Conservation (phyloP, 2,113 vertebrate genomes). For the Scophthalmus maximus region DNA sequence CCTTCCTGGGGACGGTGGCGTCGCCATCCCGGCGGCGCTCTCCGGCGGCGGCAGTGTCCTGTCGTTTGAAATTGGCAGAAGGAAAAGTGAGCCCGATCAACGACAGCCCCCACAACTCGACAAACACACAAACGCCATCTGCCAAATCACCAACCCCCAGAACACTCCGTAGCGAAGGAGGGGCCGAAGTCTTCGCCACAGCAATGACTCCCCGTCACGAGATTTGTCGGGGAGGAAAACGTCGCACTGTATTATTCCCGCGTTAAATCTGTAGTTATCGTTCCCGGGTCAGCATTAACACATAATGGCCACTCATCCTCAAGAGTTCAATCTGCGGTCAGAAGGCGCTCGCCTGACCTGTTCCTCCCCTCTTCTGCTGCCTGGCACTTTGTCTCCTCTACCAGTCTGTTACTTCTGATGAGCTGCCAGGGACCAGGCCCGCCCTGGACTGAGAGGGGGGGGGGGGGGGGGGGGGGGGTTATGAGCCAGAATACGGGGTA, state of each 20-base stretch:
- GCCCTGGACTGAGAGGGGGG: conserved; percentile 9
- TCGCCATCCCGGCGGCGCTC: not conserved
- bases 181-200: not conserved
- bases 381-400: conserved; percentile 60
- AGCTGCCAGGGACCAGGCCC: conserved; percentile 59
- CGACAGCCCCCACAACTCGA: not conserved
- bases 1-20: no score
- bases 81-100: no score
- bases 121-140: not conserved
- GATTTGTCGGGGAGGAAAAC: not conserved
- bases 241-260: conserved; percentile 29
- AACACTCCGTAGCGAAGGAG: not conserved
- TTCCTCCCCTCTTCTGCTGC: conserved; percentile 38
- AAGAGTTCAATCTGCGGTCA: conserved; percentile 76
- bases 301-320: conserved; percentile 25
- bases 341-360: conserved; percentile 60
- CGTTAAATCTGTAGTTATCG: conserved; percentile 27
- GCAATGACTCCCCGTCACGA: not conserved
- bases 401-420: conserved; percentile 69
- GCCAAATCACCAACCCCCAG: not conserved
- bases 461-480: not conserved
- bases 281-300: conserved; percentile 7
- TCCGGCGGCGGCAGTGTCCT: not conserved
- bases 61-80: not conserved
- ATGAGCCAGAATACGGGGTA: no score